phyloP scores from a whole-genome alignment of 2,888 invertebrate species.

The Gortyna flavago region DNA sequence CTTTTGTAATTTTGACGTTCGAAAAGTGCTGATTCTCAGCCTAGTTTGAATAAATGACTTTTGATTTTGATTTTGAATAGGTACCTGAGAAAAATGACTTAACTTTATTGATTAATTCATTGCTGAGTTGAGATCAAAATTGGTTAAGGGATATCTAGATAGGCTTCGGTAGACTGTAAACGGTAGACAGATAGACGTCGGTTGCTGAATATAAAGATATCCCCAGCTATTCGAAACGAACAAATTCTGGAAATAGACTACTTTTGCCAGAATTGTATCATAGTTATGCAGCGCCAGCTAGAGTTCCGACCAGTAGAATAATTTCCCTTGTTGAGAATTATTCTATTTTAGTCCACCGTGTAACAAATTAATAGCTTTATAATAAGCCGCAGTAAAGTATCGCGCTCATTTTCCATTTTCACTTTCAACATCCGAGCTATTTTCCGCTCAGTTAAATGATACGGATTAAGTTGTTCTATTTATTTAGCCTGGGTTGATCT shows the following conservation, averaged over 20 bases:
- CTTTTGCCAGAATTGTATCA: background rate
- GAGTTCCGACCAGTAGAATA: background rate
- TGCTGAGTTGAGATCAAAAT: background rate
- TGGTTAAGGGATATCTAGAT: background rate
- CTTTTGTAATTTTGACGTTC: no score
- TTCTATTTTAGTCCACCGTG: background rate
- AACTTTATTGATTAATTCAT: background rate
- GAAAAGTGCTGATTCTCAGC: no score
- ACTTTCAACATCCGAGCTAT: conserved; percentile 36
- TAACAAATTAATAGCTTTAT: conserved; percentile 3
- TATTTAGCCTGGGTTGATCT: conserved; percentile 51
- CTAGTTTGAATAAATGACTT: no score
- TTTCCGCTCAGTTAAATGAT: conserved; percentile 48
- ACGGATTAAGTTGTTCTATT: conserved; percentile 58
- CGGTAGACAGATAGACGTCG: background rate
- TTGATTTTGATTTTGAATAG: no score
- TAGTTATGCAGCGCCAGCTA: background rate
- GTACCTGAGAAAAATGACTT: no score
- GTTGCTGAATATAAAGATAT: background rate
- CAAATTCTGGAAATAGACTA: background rate
- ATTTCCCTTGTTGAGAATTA: background rate
- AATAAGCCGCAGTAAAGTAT: conserved; percentile 8
- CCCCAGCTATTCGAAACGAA: background rate
- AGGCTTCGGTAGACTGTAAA: background rate
- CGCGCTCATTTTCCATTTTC: conserved; percentile 46